Base-by-base conservation (phyloP, 2,113 vertebrate species). In the Neoarius graeffei region DNA sequence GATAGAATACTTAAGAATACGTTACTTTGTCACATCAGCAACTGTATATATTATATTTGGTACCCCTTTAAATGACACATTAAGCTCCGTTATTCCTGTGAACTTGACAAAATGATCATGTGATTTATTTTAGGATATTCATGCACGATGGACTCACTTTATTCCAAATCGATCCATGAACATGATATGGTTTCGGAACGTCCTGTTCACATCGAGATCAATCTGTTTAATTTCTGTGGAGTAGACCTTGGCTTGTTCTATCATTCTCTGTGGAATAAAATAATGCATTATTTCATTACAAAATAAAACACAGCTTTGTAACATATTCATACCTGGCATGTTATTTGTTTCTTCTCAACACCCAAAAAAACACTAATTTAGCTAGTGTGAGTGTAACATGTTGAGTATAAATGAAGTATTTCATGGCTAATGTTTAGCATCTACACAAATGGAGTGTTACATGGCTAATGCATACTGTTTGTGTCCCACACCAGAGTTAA, bases 121-220 rank as follows among this genome's bases (percentile, higher is more conserved):
- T 56, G 17, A 59, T 17, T 30, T 17, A 77, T 48, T 13, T 56
- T 3, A 74, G 67, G 5, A 60, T 52, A 71, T 7, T 50, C 48
- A 59, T 64, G 27, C 6, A 2, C 30, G 66, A 7, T 23, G 85
- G 17, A 95, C 97, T 95, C 89, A 98, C 97, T 97, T 97, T 88
- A 98, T 95, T 88, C 97, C 97, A 0, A 97, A 97, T 81, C 97
- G 96, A 83, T 98, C 97, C 93, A 96, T 96, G 87, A 98, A 98
- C 97, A 98, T 98, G 92, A 98, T 96, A 83, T 98, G 97, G 93
- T 98, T 97, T 20, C 97, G 91, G 81, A 98, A 98, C 42, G 97
- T 98, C 77, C 97, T 93, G 94, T 98, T 97, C 86, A 98, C 96
- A 20, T 98, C 97, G 90, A 98, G 92, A 90, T 98, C 97, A 3